Percentiles rank a stretch among this genome's conserved stretches.
Conservation (phyloP, 2,113 vertebrate species). For the Siphamia tubifer region DNA sequence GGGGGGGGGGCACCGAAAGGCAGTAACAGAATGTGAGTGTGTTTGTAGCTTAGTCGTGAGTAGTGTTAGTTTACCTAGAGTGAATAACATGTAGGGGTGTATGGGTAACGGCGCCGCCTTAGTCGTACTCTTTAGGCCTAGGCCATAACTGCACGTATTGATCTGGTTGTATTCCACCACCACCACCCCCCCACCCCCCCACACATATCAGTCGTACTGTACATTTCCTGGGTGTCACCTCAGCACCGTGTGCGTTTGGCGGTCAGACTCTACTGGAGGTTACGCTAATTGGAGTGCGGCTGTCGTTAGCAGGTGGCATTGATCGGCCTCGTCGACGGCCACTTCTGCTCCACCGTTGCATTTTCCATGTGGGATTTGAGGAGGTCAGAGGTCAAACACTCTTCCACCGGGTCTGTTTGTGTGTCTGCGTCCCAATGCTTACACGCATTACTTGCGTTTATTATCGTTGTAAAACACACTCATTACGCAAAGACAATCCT, state of each 20-base stretch:
- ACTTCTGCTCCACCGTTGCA: slow-evolving; percentile 75
- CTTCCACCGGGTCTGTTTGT: slow-evolving; percentile 24
- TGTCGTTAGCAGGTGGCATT: slow-evolving; percentile 78
- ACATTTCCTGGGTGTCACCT: slow-evolving; percentile 26
- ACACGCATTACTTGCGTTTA: background rate
- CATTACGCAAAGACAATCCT: background rate
- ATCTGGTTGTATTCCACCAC: slow-evolving; percentile 36
- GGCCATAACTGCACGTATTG: slow-evolving; percentile 48
- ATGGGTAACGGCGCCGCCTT: slow-evolving; percentile 48
- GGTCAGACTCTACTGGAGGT: slow-evolving; percentile 45
- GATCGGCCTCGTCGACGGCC: slow-evolving; percentile 73
- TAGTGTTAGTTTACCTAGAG: slow-evolving; percentile 74
- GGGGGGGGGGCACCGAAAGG: background rate
- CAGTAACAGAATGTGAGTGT: slow-evolving; percentile 18
- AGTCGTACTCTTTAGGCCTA: slow-evolving; percentile 68
- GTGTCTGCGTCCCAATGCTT: slow-evolving; percentile 3
- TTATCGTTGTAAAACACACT: background rate
- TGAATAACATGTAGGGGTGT: slow-evolving; percentile 69
- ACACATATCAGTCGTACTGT: slow-evolving; percentile 5
- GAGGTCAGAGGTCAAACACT: slow-evolving; percentile 72
- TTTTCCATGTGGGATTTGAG: slow-evolving; percentile 77
- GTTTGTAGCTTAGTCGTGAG: slow-evolving; percentile 49
- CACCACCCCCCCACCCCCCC: no score
- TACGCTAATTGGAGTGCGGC: slow-evolving; percentile 69
- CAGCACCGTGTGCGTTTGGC: slow-evolving; percentile 23